These are phyloP conservation scores for Amphipyra tragopoginis DNA, from an alignment of 2,888 invertebrate species.

Conservation along the genomic window DNA sequence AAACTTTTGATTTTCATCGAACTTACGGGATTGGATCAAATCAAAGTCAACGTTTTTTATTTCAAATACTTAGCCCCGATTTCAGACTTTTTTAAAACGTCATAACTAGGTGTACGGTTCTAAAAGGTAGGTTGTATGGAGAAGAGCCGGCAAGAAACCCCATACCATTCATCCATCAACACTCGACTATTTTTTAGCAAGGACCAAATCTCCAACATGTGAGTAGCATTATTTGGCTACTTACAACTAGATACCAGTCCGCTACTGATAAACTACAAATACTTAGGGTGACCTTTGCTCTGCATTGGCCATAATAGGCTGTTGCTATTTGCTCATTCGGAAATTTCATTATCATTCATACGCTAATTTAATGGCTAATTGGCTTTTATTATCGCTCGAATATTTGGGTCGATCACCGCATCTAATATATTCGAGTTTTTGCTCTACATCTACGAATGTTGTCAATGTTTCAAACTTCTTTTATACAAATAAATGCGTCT, in stretches of 20 bases:
- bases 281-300: slow-evolving; percentile 58
- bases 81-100: too few species aligned
- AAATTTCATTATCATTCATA: slow-evolving; percentile 63
- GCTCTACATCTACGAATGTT: background rate
- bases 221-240: slow-evolving; percentile 39
- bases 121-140: too few species aligned
- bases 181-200: slow-evolving; percentile 17
- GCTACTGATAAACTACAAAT: slow-evolving; percentile 56
- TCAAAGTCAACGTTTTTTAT: too few species aligned
- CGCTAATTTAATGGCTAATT: slow-evolving; percentile 61
- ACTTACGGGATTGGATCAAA: background rate
- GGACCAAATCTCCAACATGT: slow-evolving; percentile 33
- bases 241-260: slow-evolving; percentile 44
- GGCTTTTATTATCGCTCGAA: slow-evolving; percentile 52
- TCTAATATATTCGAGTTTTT: slow-evolving; percentile 37
- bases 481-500: background rate
- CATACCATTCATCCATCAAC: too few species aligned
- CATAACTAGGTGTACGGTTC: too few species aligned
- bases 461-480: background rate
- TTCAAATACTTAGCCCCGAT: too few species aligned
- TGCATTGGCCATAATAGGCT: slow-evolving; percentile 53
- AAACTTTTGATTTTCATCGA: background rate
- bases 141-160: too few species aligned
- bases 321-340: slow-evolving; percentile 60
- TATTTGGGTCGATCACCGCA: slow-evolving; percentile 57